Evolutionary conservation across 2,797 vertebrate species (phyloP).

Genomic region (Pipistrellus pygmaeus): DNA sequence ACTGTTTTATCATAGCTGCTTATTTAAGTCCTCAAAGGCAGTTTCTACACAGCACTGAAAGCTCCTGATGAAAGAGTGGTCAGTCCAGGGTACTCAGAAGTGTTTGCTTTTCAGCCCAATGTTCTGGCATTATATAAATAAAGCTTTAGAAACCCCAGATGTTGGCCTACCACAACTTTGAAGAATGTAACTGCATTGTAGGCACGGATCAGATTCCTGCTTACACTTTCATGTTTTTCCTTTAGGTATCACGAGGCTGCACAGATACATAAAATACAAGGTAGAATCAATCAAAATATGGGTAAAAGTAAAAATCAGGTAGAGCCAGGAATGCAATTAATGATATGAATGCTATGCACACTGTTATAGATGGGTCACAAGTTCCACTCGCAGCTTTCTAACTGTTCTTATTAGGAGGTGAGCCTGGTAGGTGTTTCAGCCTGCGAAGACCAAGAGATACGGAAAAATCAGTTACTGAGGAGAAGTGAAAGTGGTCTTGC

Average conservation of each 20-base stretch:
- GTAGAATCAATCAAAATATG: background rate
- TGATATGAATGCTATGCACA: background rate
- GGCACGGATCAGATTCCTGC: background rate
- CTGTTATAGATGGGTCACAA: background rate
- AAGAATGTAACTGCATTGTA: background rate
- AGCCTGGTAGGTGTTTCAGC: background rate
- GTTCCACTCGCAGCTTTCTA: background rate
- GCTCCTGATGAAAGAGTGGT: background rate
- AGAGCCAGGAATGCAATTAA: background rate
- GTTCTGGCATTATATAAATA: background rate
- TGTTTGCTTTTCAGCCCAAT: background rate
- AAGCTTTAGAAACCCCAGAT: background rate
- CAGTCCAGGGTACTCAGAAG: background rate
- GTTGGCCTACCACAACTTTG: background rate
- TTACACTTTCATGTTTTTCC: constrained; percentile 34
- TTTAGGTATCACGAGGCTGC: background rate
- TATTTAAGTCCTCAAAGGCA: background rate
- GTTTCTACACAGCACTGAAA: background rate
- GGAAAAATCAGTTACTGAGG: background rate
- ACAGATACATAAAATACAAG: background rate
- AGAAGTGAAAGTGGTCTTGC: background rate
- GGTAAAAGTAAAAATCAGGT: background rate
- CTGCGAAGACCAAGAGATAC: background rate
- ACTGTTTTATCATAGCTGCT: constrained; percentile 1
- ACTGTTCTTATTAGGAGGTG: background rate